Percentiles rank a stretch among this genome's conserved stretches.
phyloP scores from a whole-genome alignment of 2,113 vertebrate genomes.

The Sapajus apella region DNA sequence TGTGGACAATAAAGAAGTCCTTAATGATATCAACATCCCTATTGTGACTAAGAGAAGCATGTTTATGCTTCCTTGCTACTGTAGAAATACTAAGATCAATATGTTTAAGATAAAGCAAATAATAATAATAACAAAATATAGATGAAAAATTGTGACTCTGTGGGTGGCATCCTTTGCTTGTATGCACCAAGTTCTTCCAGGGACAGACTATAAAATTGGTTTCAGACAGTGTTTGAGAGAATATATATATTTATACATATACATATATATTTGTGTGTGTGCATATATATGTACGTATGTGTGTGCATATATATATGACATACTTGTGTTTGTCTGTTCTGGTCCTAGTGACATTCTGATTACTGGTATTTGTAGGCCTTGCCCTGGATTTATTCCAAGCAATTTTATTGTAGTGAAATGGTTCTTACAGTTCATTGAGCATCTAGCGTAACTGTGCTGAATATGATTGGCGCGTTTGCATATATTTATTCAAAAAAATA shows the following conservation, averaged over 20 bases:
- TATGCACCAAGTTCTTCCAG: constrained; percentile 37
- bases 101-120: constrained; percentile 58
- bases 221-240: constrained; percentile 72
- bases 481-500: constrained; percentile 85
- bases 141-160: constrained; percentile 53
- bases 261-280: too few species aligned
- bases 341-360: constrained; percentile 78
- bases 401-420: constrained; percentile 90
- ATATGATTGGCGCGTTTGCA: constrained; percentile 86
- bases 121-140: neutral
- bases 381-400: constrained; percentile 85
- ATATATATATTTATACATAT: neutral
- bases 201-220: constrained; percentile 55
- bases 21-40: constrained; percentile 66
- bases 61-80: neutral
- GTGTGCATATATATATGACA: neutral
- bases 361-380: constrained; percentile 81
- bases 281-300: too few species aligned
- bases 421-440: constrained; percentile 89
- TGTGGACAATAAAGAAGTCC: constrained; percentile 66
- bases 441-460: constrained; percentile 86
- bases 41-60: constrained; percentile 56
- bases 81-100: constrained; percentile 9
- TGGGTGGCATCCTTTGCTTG: constrained; percentile 50
- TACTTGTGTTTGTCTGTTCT: constrained; percentile 68